Base-by-base conservation (phyloP, 2,797 vertebrate genomes). In the Steatocranus sp. region DNA sequence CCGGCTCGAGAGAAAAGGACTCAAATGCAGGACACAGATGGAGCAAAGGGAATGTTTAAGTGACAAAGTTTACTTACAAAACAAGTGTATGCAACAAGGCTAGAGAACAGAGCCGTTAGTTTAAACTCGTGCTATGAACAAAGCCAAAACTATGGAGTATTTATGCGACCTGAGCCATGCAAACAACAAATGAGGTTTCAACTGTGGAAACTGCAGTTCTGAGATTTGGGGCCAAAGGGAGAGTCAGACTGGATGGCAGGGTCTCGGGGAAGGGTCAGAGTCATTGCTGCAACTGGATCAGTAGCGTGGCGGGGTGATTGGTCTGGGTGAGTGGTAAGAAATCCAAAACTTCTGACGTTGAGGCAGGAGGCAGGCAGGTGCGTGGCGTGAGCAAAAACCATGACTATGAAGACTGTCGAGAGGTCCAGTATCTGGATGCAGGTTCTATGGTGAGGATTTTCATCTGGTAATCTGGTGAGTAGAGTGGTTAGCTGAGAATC, bases 241-340 rank as follows among this genome's bases (percentile, higher is more conserved):
- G 54, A 32, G 54, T 32, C 27, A 3, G 54, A 58, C 15, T 18
- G 27, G 27, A 32, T 58, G 27, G 49, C 49, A 20, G 3, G 2
- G 54, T 32, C 27, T 27, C 2, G 0, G 27, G 27, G 8, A 30
- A 56, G 27, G 15, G 9, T 18, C 32, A 36, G 17, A 7, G 3
- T 18, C 54, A 56, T 4, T 11, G 27, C 27, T 17, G 27, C 54
- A 56, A 30, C 15, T 56, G 8, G 27, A 56, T 32, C 27, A 32
- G 27, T 56, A 18, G 15, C 1, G 5, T 11, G 54, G 27, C 0
- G 25, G 25, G 25, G 8, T 18, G 54, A 58, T 32, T 32, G 54
- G 54, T 32, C 27, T 0, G 1, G 54, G 8, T 58, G 53, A 56
- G 53, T 30, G 15, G 8, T 56, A 56, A 30, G 25, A 56, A 54